Base-by-base conservation (phyloP, 1,140 invertebrate genomes). In the Brachystomella parvula region DNA sequence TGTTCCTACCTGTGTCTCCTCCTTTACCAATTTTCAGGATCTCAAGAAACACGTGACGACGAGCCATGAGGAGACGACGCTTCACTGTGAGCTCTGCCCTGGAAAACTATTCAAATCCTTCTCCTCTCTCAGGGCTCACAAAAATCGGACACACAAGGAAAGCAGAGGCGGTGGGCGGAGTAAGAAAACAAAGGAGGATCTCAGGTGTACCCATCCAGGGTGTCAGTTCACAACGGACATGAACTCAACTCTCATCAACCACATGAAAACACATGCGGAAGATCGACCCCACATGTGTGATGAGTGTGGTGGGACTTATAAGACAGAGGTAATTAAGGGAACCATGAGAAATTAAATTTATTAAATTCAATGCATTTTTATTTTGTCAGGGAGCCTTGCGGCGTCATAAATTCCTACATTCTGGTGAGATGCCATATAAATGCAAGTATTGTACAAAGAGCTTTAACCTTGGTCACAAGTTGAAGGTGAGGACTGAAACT, bases 21-120 rank as follows among this genome's bases (percentile, higher is more conserved):
- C 24, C 6, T 53, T 53, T 53, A 53, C 49, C 21, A 53, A 53
- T 26, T 53, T 53, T 26, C 49, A 53, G 21, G 49, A 53, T 53
- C 24, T 53, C 6, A 53, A 53, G 49, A 53, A 53, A 24, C 49
- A 53, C 24, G 49, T 53, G 6, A 6, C 24, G 24, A 24, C 12
- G 24, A 26, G 12, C 6, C 49, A 53, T 24, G 49, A 53, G 49
- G 49, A 53, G 24, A 53, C 49, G 6, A 24, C 21, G 6, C 24
- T 53, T 24, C 9, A 24, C 6, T 53, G 49, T 53, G 21, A 53
- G 3, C 24, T 53, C 6, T 53, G 49, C 49, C 49, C 49, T 53
- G 49, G 49, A 24, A 53, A 53, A 24, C 24, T 19, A 19, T 53
- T 53, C 24, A 53, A 24, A 53, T 17, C 49, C 6, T 3, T 15